A percentile compares a stretch with the other conserved stretches of the same genome.
These are phyloP conservation scores for Napeogenes inachia DNA, from an alignment of 2,888 invertebrate species.

Conservation along the genomic window DNA sequence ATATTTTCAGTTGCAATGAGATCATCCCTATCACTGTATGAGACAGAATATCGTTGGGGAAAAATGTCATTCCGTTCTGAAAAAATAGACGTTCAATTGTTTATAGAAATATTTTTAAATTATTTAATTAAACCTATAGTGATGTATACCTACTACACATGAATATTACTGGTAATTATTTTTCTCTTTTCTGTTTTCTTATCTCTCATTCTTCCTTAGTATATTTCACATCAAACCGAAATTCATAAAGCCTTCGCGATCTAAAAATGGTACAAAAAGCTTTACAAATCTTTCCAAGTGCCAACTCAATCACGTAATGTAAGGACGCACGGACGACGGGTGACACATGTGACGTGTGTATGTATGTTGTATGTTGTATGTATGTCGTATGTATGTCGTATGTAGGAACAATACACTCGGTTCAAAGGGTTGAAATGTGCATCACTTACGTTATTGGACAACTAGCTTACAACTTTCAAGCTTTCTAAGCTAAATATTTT, in stretches of 20 bases:
- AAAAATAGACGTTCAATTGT: too few species aligned
- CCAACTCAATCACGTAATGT: slow-evolving; percentile 11
- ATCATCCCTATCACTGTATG: too few species aligned
- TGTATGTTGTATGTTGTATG: not conserved
- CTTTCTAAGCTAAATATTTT: too few species aligned
- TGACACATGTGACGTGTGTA: not conserved
- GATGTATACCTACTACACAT: too few species aligned
- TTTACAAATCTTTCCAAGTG: slow-evolving; percentile 9
- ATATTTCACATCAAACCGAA: not conserved
- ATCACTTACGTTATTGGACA: slow-evolving; percentile 1
- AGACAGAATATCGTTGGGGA: too few species aligned
- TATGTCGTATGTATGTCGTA: not conserved
- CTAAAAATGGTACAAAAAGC: slow-evolving; percentile 5
- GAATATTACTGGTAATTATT: too few species aligned
- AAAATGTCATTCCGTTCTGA: too few species aligned
- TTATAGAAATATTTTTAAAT: too few species aligned
- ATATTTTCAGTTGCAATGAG: not conserved
- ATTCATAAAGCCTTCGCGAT: not conserved
- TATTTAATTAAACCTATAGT: too few species aligned
- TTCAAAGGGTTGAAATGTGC: slow-evolving; percentile 5
- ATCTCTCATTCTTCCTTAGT: not conserved
- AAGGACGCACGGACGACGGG: slow-evolving; percentile 4
- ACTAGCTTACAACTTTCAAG: not conserved
- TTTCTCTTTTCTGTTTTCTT: too few species aligned
- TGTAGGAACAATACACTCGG: not conserved